A percentile compares a stretch with the other conserved stretches of the same genome.
These are phyloP conservation scores for Drosophila niveifrons DNA, from an alignment of 2,888 invertebrate genomes.

Conservation along the genomic window DNA sequence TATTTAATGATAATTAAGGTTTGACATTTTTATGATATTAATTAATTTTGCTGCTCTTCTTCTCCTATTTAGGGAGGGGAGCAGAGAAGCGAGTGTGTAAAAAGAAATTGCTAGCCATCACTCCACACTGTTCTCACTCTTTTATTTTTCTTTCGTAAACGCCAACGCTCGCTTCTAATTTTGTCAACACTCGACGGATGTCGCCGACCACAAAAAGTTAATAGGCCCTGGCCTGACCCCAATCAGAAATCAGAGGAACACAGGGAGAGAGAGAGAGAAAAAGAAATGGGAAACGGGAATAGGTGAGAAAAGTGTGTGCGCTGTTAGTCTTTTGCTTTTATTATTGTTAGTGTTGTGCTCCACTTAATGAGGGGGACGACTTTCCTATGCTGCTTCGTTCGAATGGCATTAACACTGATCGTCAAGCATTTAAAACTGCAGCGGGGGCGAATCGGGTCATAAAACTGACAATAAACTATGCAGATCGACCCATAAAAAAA, in stretches of 20 bases:
- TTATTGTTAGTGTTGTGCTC: conserved; percentile 42
- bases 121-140: conserved; percentile 14
- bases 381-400: conserved; percentile 34
- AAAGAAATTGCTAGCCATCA: conserved; percentile 39
- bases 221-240: conserved; percentile 71
- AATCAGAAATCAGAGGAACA: conserved; percentile 34
- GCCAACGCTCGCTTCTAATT: conserved; percentile 71
- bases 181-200: conserved; percentile 72
- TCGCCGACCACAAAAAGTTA: conserved; percentile 74
- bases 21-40: conserved; percentile 81
- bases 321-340: conserved; percentile 24
- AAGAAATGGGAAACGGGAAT: conserved; percentile 46
- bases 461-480: conserved; percentile 68
- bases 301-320: conserved; percentile 64
- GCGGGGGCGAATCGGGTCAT: conserved; percentile 60
- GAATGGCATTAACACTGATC: conserved; percentile 63
- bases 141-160: conserved; percentile 21
- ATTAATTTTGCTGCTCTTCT: conserved; percentile 73
- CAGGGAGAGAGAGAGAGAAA: conserved; percentile 6
- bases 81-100: conserved; percentile 35
- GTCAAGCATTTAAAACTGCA: conserved; percentile 61
- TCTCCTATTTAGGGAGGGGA: neutral
- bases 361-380: conserved; percentile 55
- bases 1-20: conserved; percentile 79
- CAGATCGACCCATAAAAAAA: conserved; percentile 49